A percentile compares a stretch with the other conserved stretches of the same genome.
Conservation (phyloP, 2,113 vertebrate species). For the Indicator indicator region DNA sequence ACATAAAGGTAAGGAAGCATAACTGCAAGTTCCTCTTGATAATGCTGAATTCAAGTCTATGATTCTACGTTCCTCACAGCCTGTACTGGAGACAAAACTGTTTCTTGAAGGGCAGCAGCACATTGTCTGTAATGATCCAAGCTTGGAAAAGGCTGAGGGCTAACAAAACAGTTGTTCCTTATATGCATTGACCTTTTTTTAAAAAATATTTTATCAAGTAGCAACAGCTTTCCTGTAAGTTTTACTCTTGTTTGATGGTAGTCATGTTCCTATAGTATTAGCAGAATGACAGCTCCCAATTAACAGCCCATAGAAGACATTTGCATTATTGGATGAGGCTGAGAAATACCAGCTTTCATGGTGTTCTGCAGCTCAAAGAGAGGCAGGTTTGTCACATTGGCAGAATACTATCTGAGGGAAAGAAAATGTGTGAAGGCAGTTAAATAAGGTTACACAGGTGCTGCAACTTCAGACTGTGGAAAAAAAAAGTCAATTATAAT, state of each 20-base stretch:
- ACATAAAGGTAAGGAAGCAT: neutral
- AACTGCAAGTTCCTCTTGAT: neutral
- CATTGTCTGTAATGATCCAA: neutral
- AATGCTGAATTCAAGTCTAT: neutral
- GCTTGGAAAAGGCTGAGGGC: neutral
- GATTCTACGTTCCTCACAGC: neutral
- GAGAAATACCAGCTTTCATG: constrained; percentile 24
- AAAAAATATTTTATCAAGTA: neutral
- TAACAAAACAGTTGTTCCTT: neutral
- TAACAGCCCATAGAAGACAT: neutral
- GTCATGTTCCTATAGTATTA: neutral
- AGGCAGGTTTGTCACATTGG: constrained; percentile 61
- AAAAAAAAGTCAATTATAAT: constrained; percentile 41
- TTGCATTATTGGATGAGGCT: neutral
- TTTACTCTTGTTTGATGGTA: neutral
- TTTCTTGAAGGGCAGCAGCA: neutral
- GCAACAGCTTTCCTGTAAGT: neutral
- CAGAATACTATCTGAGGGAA: constrained; percentile 22
- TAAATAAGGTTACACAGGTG: constrained; percentile 71
- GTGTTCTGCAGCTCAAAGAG: constrained; percentile 42
- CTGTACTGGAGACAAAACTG: neutral
- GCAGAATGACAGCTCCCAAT: neutral
- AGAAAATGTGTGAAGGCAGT: constrained; percentile 52
- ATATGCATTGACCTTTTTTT: neutral
- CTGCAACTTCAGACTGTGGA: constrained; percentile 55